Evolutionary conservation across 2,888 invertebrate species (phyloP).

Genomic region (Melinopterus prodromus): DNA sequence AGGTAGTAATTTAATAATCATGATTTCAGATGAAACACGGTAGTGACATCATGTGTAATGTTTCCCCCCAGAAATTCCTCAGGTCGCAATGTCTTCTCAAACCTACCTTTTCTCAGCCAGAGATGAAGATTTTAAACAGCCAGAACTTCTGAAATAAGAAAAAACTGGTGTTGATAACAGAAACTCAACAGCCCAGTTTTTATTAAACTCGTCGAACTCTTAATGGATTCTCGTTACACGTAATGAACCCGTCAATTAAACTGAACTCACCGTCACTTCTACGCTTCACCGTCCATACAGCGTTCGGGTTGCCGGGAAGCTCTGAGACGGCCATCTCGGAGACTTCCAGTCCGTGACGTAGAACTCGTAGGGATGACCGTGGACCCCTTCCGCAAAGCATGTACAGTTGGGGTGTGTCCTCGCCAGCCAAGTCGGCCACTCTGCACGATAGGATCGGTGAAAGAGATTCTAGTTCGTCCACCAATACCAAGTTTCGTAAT

Average conservation of each 20-base stretch:
- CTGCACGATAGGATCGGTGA: constrained; percentile 87
- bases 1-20: constrained; percentile 52
- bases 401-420: constrained; percentile 98
- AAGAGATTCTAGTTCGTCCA: constrained; percentile 96
- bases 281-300: constrained; percentile 98
- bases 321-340: constrained; percentile 99
- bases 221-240: background rate
- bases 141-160: constrained; percentile 63
- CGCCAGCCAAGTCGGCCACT: constrained; percentile 93
- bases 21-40: constrained; percentile 60
- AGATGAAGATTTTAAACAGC: constrained; percentile 29
- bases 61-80: constrained; percentile 4
- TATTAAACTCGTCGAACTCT: constrained; percentile 55
- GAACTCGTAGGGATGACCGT: constrained; percentile 88
- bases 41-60: constrained; percentile 52
- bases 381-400: constrained; percentile 96
- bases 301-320: constrained; percentile 99
- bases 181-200: constrained; percentile 68
- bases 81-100: background rate
- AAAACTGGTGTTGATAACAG: constrained; percentile 88
- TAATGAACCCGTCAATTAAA: constrained; percentile 15
- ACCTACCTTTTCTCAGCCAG: constrained; percentile 30
- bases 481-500: constrained; percentile 92
- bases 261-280: constrained; percentile 90
- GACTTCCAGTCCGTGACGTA: constrained; percentile 97